These are phyloP conservation scores for Agelas oroides DNA, from an alignment of 37 sponge, comb jelly and placozoan species.

Conservation along the genomic window DNA sequence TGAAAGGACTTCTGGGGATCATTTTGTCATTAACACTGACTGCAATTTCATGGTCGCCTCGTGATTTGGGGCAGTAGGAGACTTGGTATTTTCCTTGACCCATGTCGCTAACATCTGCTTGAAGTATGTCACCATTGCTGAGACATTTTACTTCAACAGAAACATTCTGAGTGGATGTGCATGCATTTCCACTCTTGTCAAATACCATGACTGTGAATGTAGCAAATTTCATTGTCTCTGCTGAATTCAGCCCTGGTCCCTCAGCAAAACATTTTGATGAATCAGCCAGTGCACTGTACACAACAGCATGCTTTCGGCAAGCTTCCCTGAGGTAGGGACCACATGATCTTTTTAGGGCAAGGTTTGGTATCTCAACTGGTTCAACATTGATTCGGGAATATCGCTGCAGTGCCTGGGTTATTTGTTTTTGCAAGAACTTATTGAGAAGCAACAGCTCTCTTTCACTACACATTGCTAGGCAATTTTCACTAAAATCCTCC, in stretches of 20 bases:
- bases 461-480: not conserved
- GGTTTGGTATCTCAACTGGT: slow-evolving; percentile 9
- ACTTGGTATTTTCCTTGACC: not conserved
- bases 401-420: not conserved
- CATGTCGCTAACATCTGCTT: not conserved
- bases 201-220: not conserved
- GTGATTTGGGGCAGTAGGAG: not conserved
- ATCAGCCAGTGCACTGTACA: not conserved
- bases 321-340: not conserved
- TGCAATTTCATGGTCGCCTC: not conserved
- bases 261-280: not conserved
- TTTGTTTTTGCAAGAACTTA: not conserved
- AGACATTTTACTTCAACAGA: slow-evolving; percentile 8
- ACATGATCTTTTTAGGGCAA: not conserved
- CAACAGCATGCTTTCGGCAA: not conserved
- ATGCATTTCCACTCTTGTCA: not conserved
- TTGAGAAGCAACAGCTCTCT: not conserved
- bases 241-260: not conserved
- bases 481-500: not conserved
- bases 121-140: not conserved
- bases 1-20: slow-evolving; percentile 29
- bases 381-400: not conserved
- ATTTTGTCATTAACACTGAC: slow-evolving; percentile 6
- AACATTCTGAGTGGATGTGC: not conserved
- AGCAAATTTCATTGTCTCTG: slow-evolving; percentile 8